Evolutionary conservation across 1,140 invertebrate species (phyloP), one percentile per base, ranked within the genome.

Genomic region (Lordiphosa collinella): DNA sequence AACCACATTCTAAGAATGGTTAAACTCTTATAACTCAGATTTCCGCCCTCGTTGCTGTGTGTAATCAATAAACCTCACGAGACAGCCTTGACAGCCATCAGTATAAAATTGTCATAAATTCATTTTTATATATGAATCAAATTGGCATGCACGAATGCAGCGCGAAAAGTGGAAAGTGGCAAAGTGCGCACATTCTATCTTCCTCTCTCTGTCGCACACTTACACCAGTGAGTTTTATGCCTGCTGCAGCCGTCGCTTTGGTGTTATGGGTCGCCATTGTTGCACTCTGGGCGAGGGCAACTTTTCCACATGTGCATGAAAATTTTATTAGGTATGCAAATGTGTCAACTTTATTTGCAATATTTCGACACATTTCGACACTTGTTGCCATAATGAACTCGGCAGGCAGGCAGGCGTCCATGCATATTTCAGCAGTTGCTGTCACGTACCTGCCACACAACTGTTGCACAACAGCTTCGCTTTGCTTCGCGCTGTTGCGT

Each of bases 311-410:
- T 37, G 43, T 43, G 32, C 43, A 62, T 68, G 67, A 67, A 70
- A 72, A 63, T 87, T 80, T 85, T 78, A 87, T 87, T 87, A 87
- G 79, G 73, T 85, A 87, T 87, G 85, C 79, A 87, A 87, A 87
- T 87, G 85, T 87, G 85, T 76, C 74, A 87, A 76, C 74, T 76
- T 87, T 69, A 87, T 73, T 72, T 79, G 73, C 65, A 58, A 82
- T 84, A 72, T 71, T 71, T 76, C 65, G 66, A 71, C 78, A 85
- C 73, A 65, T 78, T 72, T 73, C 69, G 75, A 65, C 78, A 84
- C 79, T 84, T 84, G 78, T 84, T 84, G 78, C 79, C 73, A 84
- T 70, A 84, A 84, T 84, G 68, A 70, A 78, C 59, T 57, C 68
- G 47, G 37, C 68, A 34, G n/a, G 47, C 47, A 22, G 16, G 13